Conservation (phyloP, 2,113 vertebrate genomes). For the Globicephala melas region DNA sequence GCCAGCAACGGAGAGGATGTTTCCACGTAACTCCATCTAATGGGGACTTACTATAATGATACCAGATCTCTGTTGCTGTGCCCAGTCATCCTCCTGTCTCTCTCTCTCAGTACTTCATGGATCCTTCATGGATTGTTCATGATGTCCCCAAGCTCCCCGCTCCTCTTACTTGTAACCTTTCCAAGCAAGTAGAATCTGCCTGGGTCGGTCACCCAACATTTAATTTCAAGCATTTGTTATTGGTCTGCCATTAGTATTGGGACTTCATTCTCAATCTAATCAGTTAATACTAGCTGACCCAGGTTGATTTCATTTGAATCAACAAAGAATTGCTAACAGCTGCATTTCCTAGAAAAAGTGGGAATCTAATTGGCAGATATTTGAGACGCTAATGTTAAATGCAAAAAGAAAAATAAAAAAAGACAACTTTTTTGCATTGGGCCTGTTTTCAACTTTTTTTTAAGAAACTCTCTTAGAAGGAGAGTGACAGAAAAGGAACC, state of each 20-base stretch:
- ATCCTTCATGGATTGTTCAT: neutral
- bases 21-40: neutral
- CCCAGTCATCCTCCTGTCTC: neutral
- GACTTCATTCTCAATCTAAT: constrained; percentile 1
- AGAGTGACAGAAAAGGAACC: neutral
- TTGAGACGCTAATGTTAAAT: neutral
- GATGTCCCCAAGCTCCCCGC: neutral
- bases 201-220: neutral
- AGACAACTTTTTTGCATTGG: neutral
- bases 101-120: neutral
- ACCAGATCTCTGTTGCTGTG: neutral
- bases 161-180: neutral
- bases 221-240: neutral
- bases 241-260: neutral
- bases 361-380: neutral
- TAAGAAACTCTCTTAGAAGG: neutral
- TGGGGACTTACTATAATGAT: neutral
- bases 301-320: constrained; percentile 41
- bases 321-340: constrained; percentile 39
- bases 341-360: constrained; percentile 3
- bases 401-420: neutral
- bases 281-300: neutral
- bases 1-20: neutral
- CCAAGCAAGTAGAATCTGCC: neutral
- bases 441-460: neutral